These are phyloP conservation scores for Rotaria magnacalcarata DNA, from an alignment of 2,888 invertebrate species.

Conservation along the genomic window DNA sequence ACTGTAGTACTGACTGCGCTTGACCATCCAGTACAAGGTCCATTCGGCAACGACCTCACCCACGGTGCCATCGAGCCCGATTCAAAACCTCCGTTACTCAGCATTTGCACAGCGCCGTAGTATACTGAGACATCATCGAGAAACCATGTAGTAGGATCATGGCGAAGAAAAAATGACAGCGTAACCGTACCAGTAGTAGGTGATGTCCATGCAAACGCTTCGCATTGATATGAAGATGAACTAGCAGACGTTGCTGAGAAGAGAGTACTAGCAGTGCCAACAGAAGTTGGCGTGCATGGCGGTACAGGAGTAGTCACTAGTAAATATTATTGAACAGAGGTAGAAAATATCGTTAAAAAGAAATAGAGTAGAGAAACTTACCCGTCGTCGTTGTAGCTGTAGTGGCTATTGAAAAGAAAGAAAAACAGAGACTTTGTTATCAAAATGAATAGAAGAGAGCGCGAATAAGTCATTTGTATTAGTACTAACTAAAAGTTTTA, in stretches of 20 bases:
- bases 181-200: background rate
- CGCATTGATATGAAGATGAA: background rate
- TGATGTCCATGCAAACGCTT: background rate
- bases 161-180: background rate
- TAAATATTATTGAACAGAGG: too few species aligned
- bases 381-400: too few species aligned
- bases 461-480: too few species aligned
- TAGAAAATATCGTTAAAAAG: too few species aligned
- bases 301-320: background rate
- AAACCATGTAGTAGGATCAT: background rate
- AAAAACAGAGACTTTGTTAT: too few species aligned
- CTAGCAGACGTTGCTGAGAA: background rate
- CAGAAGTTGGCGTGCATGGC: background rate
- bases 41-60: background rate
- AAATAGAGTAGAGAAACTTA: too few species aligned
- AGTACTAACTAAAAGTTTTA: too few species aligned
- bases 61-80: background rate
- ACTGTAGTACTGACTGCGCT: background rate
- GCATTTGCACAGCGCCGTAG: background rate
- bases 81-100: background rate
- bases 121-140: background rate
- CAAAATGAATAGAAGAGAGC: too few species aligned
- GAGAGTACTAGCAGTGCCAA: background rate
- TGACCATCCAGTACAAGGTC: background rate
- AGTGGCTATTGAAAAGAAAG: too few species aligned